Conservation (phyloP, 2,113 vertebrate genomes). For the Embiotoca jacksoni region DNA sequence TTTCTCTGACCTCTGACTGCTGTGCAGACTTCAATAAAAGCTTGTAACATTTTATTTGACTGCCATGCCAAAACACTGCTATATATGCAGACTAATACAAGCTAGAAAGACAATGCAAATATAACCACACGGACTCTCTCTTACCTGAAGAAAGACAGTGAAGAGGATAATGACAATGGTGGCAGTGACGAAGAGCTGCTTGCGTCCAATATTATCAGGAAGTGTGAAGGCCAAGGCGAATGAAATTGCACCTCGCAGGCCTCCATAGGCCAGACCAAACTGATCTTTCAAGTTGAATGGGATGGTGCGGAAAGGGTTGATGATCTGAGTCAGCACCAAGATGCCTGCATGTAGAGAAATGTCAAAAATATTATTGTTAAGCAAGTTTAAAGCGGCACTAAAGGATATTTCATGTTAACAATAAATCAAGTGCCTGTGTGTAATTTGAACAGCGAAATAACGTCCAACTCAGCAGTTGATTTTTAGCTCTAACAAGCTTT, state of each 20-base stretch:
- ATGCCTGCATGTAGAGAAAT: conserved; percentile 84
- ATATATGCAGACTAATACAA: neutral
- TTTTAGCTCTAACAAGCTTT: too few species aligned
- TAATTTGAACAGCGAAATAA: too few species aligned
- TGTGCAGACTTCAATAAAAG: too few species aligned
- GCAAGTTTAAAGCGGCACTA: neutral
- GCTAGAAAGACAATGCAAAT: neutral
- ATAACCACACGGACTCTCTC: neutral
- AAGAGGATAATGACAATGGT: conserved; percentile 96
- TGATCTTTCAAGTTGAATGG: conserved; percentile 96
- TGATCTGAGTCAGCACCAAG: conserved; percentile 94
- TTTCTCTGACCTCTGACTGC: too few species aligned
- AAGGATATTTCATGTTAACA: too few species aligned
- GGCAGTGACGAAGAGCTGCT: conserved; percentile 93
- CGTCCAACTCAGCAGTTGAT: too few species aligned
- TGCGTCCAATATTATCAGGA: conserved; percentile 89
- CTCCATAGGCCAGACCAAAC: conserved; percentile 96
- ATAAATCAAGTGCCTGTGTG: too few species aligned
- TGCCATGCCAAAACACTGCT: too few species aligned
- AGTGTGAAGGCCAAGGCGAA: conserved; percentile 96
- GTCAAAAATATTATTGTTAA: neutral
- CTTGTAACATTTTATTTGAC: too few species aligned
- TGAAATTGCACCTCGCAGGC: conserved; percentile 95
- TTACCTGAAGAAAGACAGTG: conserved; percentile 96
- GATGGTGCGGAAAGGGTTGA: conserved; percentile 96